phyloP scores from a whole-genome alignment of 2,888 invertebrate genomes.

The Mythimna pallens region DNA sequence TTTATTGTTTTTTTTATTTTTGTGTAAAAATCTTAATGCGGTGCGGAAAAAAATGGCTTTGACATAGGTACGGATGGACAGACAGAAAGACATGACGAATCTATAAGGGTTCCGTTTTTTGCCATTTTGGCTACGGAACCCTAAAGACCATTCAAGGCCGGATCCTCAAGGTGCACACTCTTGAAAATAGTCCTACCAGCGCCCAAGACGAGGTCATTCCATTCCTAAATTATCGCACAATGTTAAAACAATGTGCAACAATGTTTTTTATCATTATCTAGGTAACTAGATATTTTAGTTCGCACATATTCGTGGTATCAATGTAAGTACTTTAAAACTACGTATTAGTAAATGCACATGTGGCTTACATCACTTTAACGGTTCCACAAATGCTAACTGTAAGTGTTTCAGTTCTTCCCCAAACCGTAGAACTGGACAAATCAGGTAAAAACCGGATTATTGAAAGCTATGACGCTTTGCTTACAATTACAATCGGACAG shows the following conservation, averaged over 20 bases:
- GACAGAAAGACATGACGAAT: too few relatives aligned
- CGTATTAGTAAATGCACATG: neutral
- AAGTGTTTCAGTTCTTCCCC: constrained; percentile 35
- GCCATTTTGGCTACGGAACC: too few relatives aligned
- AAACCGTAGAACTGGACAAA: neutral
- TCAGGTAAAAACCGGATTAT: constrained; percentile 36
- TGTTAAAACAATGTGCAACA: constrained; percentile 16
- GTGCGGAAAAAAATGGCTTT: too few relatives aligned
- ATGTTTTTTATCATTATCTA: constrained; percentile 8
- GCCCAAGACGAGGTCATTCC: constrained; percentile 10
- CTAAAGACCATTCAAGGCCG: too few relatives aligned
- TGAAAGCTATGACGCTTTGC: neutral
- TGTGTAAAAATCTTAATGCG: too few relatives aligned
- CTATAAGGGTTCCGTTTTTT: too few relatives aligned
- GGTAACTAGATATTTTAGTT: neutral
- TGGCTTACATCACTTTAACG: constrained; percentile 10
- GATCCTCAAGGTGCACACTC: too few relatives aligned
- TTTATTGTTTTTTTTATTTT: too few relatives aligned
- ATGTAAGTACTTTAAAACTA: neutral
- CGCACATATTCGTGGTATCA: neutral
- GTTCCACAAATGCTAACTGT: neutral
- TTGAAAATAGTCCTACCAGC: too few relatives aligned
- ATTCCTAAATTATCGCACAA: constrained; percentile 25
- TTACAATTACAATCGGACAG: neutral
- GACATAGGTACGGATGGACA: too few relatives aligned